These are phyloP conservation scores for Drosophila eohydei DNA, from an alignment of 2,888 invertebrate genomes.

Conservation along the genomic window DNA sequence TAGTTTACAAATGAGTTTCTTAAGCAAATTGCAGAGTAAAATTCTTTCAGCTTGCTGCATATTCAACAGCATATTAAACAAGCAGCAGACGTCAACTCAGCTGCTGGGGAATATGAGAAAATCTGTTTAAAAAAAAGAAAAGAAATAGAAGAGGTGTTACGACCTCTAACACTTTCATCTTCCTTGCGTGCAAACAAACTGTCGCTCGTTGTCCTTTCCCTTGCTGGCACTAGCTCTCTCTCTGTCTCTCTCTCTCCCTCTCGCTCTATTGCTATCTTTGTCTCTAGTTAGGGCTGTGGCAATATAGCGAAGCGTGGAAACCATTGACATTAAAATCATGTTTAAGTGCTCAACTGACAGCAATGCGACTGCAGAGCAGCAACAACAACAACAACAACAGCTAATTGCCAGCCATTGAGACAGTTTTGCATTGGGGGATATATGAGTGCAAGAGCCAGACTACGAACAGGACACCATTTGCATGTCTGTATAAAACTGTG, in stretches of 20 bases:
- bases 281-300: constrained; percentile 25
- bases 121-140: constrained; percentile 53
- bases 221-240: neutral
- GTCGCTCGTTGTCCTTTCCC: constrained; percentile 31
- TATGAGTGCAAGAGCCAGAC: constrained; percentile 29
- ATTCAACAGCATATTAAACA: constrained; percentile 39
- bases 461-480: constrained; percentile 61
- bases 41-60: constrained; percentile 1
- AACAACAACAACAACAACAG: constrained; percentile 35
- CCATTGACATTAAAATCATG: constrained; percentile 83
- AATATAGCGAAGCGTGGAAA: constrained; percentile 52
- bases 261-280: neutral
- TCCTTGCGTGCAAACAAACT: constrained; percentile 64
- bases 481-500: constrained; percentile 24
- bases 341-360: constrained; percentile 78
- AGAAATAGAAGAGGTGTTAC: constrained; percentile 40
- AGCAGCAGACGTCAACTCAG: constrained; percentile 22
- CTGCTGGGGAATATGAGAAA: constrained; percentile 45
- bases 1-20: too few species aligned
- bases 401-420: constrained; percentile 75
- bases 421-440: constrained; percentile 50
- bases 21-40: neutral
- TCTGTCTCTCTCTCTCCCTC: neutral
- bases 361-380: constrained; percentile 59
- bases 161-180: constrained; percentile 77